Evolutionary conservation across 2,888 invertebrate genomes (phyloP), one percentile per base, ranked within the genome.

Genomic region (Acanthopleura granulata): DNA sequence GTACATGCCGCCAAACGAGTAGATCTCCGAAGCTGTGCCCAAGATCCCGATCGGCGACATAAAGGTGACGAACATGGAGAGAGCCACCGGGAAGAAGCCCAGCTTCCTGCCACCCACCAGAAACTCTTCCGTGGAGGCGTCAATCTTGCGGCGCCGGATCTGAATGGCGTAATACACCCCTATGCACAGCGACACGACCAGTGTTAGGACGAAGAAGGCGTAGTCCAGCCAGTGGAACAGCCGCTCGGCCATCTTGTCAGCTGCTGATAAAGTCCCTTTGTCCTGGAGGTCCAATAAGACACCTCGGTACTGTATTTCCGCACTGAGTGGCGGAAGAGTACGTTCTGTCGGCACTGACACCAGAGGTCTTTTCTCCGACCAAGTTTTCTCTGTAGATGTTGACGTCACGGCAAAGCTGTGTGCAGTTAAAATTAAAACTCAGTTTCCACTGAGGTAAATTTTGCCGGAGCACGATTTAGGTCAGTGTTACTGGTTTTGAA

Each of bases 221-320:
- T 81, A 81, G 70, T 81, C 81, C 15, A 77, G 76, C 81, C 81
- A 81, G 74, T 80, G 80, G 70, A 81, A 79, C 1, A 40, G 71
- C 4, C 66, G 22, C 29, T 66, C 66, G 1, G 22, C 9, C 66
- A 66, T 66, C 6, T 27, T 66, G 57, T n/a, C 22, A 40, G 40
- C 3, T 40, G 40, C 9, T 40, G 9, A 40, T 3, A 40, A 9
- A 40, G 4, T 40, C 40, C 40, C 40, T 40, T 40, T 40, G 40
- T 40, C 40, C 4, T 40, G 40, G 40, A 40, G 9, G 4, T 40
- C 4, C 9, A 3, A 9, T 3, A 3, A n/a, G 4, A 9, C 40
- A 40, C 40, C 40, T 40, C 40, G 9, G 4, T 40, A 6, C 40
- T 40, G 40, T 40, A n/a, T 40, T 40, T 9, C 40, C 40, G 4